phyloP scores from a whole-genome alignment of 2,888 invertebrate genomes.

The Panzeria rudis region DNA sequence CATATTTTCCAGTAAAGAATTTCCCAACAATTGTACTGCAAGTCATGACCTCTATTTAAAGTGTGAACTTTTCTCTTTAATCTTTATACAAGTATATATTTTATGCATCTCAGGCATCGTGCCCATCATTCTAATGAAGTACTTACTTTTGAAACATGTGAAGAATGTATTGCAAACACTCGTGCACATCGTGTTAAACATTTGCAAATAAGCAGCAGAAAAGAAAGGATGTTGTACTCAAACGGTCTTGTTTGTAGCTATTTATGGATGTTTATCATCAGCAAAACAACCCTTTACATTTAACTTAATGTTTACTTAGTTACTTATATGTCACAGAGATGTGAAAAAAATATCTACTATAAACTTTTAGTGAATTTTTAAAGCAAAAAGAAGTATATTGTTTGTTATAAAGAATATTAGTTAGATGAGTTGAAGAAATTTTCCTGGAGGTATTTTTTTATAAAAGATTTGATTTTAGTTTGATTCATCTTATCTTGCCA shows the following conservation, averaged over 20 bases:
- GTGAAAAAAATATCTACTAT: not conserved
- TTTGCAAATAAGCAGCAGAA: constrained; percentile 32
- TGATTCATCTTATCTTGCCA: not conserved
- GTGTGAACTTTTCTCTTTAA: constrained; percentile 49
- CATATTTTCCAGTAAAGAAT: constrained; percentile 11
- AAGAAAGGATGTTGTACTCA: constrained; percentile 34
- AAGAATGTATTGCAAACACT: constrained; percentile 23
- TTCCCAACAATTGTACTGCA: constrained; percentile 48
- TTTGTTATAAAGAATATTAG: not conserved
- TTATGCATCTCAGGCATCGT: constrained; percentile 53
- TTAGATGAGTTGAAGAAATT: not conserved
- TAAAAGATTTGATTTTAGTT: not conserved
- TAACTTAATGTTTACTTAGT: constrained; percentile 12
- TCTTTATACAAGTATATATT: constrained; percentile 6
- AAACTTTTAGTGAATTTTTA: not conserved
- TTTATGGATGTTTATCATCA: constrained; percentile 27
- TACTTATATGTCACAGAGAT: not conserved
- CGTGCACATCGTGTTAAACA: constrained; percentile 21
- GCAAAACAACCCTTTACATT: constrained; percentile 18
- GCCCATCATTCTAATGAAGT: constrained; percentile 59
- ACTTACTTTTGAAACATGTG: constrained; percentile 37
- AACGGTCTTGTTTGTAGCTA: constrained; percentile 13
- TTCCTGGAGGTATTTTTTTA: no score
- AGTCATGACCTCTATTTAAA: constrained; percentile 56
- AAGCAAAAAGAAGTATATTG: not conserved